Percentiles rank a stretch among this genome's conserved stretches.
These are phyloP conservation scores for Gymnarchus niloticus DNA, from an alignment of 2,113 vertebrate genomes.

Conservation along the genomic window DNA sequence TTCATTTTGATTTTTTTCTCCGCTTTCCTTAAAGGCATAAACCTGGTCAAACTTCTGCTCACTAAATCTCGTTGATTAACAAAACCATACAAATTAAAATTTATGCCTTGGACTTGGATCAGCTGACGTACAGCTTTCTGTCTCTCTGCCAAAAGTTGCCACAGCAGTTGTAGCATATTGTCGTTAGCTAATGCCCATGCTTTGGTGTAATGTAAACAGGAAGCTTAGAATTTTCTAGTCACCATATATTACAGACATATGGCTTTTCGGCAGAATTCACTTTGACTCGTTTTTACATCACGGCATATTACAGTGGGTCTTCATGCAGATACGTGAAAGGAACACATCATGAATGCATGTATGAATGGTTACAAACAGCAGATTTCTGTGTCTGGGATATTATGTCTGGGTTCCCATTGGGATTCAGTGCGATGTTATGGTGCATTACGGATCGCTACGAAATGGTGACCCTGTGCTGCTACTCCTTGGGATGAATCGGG, in stretches of 20 bases:
- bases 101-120: slow-evolving; percentile 7
- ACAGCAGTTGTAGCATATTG: background rate
- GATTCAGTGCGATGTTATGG: background rate
- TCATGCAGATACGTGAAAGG: background rate
- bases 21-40: slow-evolving; percentile 17
- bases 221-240: background rate
- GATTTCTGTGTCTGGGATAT: background rate
- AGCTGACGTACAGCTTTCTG: background rate
- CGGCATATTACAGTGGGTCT: background rate
- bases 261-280: background rate
- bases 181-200: background rate
- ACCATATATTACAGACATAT: slow-evolving; percentile 8
- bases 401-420: background rate
- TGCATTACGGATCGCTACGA: background rate
- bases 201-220: background rate
- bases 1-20: background rate
- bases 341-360: too few species aligned
- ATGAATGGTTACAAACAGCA: background rate
- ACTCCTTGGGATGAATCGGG: background rate
- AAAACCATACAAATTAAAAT: slow-evolving; percentile 15
- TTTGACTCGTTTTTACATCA: background rate
- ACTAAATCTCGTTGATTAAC: slow-evolving; percentile 17
- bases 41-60: slow-evolving; percentile 16
- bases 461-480: background rate
- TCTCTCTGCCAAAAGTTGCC: background rate